phyloP scores from a whole-genome alignment of 1,140 invertebrate genomes.

The Colletes latitarsis region DNA sequence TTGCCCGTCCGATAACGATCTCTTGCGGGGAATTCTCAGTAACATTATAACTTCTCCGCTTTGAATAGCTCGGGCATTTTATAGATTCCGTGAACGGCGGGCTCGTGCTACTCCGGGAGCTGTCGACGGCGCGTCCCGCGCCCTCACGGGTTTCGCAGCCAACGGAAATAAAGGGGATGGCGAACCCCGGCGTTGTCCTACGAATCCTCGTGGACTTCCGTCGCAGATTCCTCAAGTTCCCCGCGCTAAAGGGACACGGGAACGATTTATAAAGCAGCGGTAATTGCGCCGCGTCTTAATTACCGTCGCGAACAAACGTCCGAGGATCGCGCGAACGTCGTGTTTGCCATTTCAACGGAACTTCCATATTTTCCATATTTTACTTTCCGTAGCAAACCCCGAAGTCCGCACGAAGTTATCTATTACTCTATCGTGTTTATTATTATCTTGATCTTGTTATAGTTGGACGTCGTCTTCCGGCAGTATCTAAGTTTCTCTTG shows the following conservation, averaged over 20 bases:
- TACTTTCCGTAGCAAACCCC: too few species aligned
- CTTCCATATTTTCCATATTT: too few species aligned
- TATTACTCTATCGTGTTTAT: too few species aligned
- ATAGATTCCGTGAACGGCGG: conserved; percentile 56
- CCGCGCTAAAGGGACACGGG: not conserved
- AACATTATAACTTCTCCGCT: conserved; percentile 69
- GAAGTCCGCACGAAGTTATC: too few species aligned
- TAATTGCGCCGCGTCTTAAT: conserved; percentile 47
- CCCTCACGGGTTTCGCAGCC: conserved; percentile 34
- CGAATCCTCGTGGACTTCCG: conserved; percentile 6
- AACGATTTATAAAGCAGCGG: conserved; percentile 20
- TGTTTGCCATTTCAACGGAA: not conserved
- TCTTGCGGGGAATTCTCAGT: conserved; percentile 64
- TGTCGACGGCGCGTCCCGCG: conserved; percentile 8
- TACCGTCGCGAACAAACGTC: conserved; percentile 8
- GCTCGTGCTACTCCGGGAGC: conserved; percentile 25
- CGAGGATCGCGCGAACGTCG: not conserved
- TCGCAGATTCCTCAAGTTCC: conserved; percentile 27
- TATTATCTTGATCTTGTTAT: too few species aligned
- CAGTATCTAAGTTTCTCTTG: too few species aligned
- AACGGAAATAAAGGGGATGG: not conserved
- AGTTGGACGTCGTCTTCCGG: too few species aligned
- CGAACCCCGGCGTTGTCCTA: not conserved
- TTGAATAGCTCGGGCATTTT: conserved; percentile 67
- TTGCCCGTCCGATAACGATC: conserved; percentile 62